Conservation (phyloP, 2,113 vertebrate genomes). For the Anser cygnoides region DNA sequence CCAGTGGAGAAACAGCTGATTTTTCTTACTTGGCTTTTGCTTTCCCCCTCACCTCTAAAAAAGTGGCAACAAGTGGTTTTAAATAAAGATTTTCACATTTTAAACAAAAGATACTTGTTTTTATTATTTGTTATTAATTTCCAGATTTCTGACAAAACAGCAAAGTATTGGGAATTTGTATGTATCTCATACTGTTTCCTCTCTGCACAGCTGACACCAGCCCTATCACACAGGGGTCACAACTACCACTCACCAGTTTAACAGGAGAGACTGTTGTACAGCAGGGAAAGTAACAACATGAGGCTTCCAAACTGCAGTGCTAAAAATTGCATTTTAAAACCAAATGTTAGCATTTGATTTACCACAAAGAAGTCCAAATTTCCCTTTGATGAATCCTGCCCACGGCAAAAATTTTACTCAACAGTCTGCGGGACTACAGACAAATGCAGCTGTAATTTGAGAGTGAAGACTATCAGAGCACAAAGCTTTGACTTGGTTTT, state of each 20-base stretch:
- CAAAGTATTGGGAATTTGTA: not conserved
- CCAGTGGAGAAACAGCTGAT: not conserved
- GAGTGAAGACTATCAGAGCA: not conserved
- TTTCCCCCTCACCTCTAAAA: not conserved
- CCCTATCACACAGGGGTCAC: not conserved
- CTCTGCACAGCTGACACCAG: not conserved
- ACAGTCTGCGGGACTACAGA: fast-evolving
- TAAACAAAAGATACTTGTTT: not conserved
- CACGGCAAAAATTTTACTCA: not conserved
- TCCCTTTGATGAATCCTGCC: not conserved
- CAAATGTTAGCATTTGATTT: not conserved
- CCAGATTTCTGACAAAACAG: not conserved
- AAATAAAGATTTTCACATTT: not conserved
- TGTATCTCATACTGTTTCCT: not conserved
- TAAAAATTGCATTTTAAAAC: not conserved
- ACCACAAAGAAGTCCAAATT: not conserved
- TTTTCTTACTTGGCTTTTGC: not conserved
- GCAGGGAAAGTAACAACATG: fast-evolving
- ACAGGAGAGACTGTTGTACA: not conserved
- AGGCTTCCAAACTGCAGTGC: not conserved
- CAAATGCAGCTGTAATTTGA: not conserved
- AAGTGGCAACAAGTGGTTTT: not conserved
- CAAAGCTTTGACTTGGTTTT: not conserved
- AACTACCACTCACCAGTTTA: not conserved
- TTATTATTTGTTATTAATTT: not conserved